phyloP scores from a whole-genome alignment of 1,140 invertebrate genomes.

The Tribolium castaneum region DNA sequence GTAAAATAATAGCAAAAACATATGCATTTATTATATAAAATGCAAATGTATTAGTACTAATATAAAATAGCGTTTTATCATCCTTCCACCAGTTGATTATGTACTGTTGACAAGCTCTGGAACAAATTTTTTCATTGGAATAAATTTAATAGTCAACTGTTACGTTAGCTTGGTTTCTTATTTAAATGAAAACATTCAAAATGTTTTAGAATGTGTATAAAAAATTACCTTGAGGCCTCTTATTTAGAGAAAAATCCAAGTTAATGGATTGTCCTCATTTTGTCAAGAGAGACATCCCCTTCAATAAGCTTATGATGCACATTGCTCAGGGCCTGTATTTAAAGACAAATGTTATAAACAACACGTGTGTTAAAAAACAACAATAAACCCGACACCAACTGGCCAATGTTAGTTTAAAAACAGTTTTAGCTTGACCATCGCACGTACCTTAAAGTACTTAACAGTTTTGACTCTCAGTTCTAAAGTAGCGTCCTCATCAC shows the following conservation, averaged over 20 bases:
- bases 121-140: conserved; percentile 55
- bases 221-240: not conserved
- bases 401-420: not conserved
- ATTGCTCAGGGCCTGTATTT: conserved; percentile 73
- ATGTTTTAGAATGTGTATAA: too few relatives aligned
- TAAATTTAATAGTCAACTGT: not conserved
- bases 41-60: too few relatives aligned
- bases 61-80: not conserved
- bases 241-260: conserved; percentile 19
- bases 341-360: conserved; percentile 48
- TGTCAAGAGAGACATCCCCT: conserved; percentile 66
- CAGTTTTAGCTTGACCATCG: not conserved
- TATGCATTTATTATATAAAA: too few relatives aligned
- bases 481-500: conserved; percentile 97
- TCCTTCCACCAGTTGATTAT: conserved; percentile 64
- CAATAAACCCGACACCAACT: conserved; percentile 14
- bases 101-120: conserved; percentile 66
- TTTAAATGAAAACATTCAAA: not conserved
- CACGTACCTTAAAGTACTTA: conserved; percentile 96
- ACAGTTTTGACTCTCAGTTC: conserved; percentile 98
- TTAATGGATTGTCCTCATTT: conserved; percentile 61
- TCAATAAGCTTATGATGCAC: conserved; percentile 79
- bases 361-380: not conserved
- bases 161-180: not conserved
- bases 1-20: too few relatives aligned